These are phyloP conservation scores for Natrix natrix DNA, from an alignment of 2,797 vertebrate genomes.

Conservation along the genomic window DNA sequence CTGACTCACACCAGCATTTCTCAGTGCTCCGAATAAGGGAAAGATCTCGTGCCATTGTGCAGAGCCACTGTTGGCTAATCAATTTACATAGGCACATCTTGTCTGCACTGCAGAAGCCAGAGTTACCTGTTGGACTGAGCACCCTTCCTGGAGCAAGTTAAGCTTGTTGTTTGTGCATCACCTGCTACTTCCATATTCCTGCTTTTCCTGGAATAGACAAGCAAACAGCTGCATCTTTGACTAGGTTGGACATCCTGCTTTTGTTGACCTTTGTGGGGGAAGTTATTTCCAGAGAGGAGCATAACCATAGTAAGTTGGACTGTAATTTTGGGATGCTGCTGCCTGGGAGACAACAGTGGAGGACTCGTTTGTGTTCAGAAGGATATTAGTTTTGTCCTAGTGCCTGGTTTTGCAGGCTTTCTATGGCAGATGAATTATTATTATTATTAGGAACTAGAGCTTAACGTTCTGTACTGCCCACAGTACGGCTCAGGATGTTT, in stretches of 20 bases:
- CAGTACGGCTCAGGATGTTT: conserved; percentile 46
- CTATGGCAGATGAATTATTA: conserved; percentile 13
- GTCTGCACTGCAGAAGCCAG: conserved; percentile 42
- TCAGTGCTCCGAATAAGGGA: conserved; percentile 38
- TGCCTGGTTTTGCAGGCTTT: conserved; percentile 11
- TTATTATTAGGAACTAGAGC: conserved; percentile 8
- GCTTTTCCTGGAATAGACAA: conserved; percentile 55
- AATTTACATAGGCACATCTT: conserved; percentile 24
- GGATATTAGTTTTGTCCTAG: neutral
- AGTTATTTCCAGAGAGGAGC: conserved; percentile 44
- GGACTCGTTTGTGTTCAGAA: conserved; percentile 27
- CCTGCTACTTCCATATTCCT: conserved; percentile 45
- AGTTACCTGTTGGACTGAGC: conserved; percentile 29
- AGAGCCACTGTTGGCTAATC: conserved; percentile 52
- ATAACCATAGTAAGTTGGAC: conserved; percentile 31
- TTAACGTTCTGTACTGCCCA: conserved; percentile 17
- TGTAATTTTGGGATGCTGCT: conserved; percentile 35
- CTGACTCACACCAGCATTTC: conserved; percentile 55
- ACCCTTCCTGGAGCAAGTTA: conserved; percentile 42
- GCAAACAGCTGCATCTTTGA: conserved; percentile 41
- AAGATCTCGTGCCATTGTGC: conserved; percentile 27
- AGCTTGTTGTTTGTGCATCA: conserved; percentile 44
- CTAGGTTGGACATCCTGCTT: conserved; percentile 54
- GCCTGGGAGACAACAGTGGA: conserved; percentile 21
- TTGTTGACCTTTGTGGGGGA: conserved; percentile 49